Evolutionary conservation across 2,888 invertebrate species (phyloP).

Genomic region (Temnothorax ravouxi): DNA sequence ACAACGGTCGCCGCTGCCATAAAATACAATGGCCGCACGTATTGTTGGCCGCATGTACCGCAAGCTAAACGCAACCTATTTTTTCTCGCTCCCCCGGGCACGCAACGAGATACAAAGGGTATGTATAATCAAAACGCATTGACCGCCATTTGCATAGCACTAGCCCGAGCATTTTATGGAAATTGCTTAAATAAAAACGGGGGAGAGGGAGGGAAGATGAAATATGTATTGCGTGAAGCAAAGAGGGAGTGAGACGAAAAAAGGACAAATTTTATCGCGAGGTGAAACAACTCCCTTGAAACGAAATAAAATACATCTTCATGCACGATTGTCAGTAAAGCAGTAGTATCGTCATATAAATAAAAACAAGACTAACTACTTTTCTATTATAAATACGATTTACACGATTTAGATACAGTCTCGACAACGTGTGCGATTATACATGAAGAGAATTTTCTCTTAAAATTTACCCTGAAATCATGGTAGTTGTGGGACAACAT

Average conservation of each 20-base stretch:
- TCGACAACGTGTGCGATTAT: neutral
- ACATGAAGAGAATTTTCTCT: too few species aligned
- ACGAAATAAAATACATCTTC: conserved; percentile 20
- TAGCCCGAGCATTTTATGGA: conserved; percentile 48
- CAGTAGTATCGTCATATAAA: neutral
- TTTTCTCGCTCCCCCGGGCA: conserved; percentile 43
- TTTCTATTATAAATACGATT: neutral
- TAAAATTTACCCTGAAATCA: too few species aligned
- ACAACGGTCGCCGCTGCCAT: conserved; percentile 31
- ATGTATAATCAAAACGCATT: conserved; percentile 57
- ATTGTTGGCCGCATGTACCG: conserved; percentile 52
- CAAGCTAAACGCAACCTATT: conserved; percentile 56
- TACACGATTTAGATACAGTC: neutral
- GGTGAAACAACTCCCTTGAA: conserved; percentile 9
- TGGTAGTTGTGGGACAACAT: too few species aligned
- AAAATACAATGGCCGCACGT: conserved; percentile 51
- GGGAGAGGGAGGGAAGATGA: conserved; percentile 1
- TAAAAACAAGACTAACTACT: neutral
- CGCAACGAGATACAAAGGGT: conserved; percentile 43
- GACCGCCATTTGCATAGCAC: conserved; percentile 56
- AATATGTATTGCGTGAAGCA: conserved; percentile 13
- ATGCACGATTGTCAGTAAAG: neutral
- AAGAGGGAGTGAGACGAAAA: neutral
- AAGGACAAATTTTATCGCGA: conserved; percentile 12
- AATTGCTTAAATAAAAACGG: conserved; percentile 36